phyloP scores from a whole-genome alignment of 2,888 invertebrate genomes.

The Noctua janthe region DNA sequence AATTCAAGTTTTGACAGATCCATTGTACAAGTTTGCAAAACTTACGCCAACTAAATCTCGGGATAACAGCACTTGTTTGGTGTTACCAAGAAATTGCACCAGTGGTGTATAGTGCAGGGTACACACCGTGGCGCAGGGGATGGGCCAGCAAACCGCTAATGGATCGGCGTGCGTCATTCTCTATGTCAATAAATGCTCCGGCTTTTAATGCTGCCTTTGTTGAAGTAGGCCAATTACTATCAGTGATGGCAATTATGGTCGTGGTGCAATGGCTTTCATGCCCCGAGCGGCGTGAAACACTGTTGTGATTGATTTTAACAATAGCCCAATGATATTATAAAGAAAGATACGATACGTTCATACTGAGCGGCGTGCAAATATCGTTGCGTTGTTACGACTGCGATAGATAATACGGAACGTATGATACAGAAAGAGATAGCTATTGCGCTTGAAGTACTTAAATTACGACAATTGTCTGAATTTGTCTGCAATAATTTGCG shows the following conservation, averaged over 20 bases:
- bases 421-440: too few species aligned
- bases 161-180: slow-evolving; percentile 81
- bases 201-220: slow-evolving; percentile 85
- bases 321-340: slow-evolving; percentile 28
- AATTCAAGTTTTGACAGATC: slow-evolving; percentile 21
- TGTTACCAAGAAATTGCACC: slow-evolving; percentile 37
- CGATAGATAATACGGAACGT: too few species aligned
- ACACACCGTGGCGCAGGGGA: slow-evolving; percentile 59
- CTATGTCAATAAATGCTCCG: slow-evolving; percentile 82
- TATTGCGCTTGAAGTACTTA: too few species aligned
- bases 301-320: slow-evolving; percentile 67
- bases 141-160: slow-evolving; percentile 78
- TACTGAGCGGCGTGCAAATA: too few species aligned
- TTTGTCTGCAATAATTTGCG: too few species aligned
- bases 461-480: too few species aligned
- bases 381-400: too few species aligned
- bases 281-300: slow-evolving; percentile 39
- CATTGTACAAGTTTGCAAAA: slow-evolving; percentile 7
- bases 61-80: neutral
- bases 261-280: slow-evolving; percentile 66
- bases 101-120: slow-evolving; percentile 21
- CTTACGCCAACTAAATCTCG: neutral
- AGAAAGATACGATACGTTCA: too few species aligned
- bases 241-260: slow-evolving; percentile 75
- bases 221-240: slow-evolving; percentile 84